Base-by-base conservation (phyloP, 2,888 invertebrate species). In the Merodon equestris region DNA sequence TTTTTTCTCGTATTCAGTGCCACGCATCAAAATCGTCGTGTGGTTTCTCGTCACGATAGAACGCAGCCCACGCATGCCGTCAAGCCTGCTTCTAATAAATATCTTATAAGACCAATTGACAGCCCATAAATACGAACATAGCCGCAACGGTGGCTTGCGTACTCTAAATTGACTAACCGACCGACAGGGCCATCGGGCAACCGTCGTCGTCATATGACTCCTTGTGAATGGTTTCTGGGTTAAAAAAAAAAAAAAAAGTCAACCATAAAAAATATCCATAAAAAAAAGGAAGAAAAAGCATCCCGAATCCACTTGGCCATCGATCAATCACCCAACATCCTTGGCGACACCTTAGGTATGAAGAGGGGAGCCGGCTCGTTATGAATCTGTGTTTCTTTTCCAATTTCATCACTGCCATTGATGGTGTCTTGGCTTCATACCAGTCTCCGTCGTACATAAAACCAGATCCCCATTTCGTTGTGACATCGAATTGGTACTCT, bases 291-390 rank as follows among this genome's bases (percentile, higher is more conserved):
- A 51, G 38, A 34, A 27, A n/a, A 67, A 73, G 61, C 63, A 74
- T 54, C 54, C 64, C 50, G 34, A 70, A 79, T 79, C 68, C 79
- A 79, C 79, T 79, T 79, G 79, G 50, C 68, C 68, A 74, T 74
- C 79, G 74, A 79, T 79, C 79, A 79, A 79, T 79, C 79, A 79
- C 79, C n/a, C 58, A 64, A 70, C 58, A 79, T 79, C 77, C 73
- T 68, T 79, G 58, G 47, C 54, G 27, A 27, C 27, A 27, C 27
- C 27, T 27, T 27, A 2, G 7, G 27, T 27, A 7, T 27, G 27
- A 27, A 7, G 27, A 27, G 27, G 3, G 7, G 27, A 12, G 38
- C 45, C 27, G 7, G 27, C 27, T 27, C 53, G 44, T 73, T 70
- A 79, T 74, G 79, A 74, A 77, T 70, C 68, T 40, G 44, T 68